Evolutionary conservation across 2,888 invertebrate genomes (phyloP), one percentile per base, ranked within the genome.

Genomic region (Baronia brevicornis): DNA sequence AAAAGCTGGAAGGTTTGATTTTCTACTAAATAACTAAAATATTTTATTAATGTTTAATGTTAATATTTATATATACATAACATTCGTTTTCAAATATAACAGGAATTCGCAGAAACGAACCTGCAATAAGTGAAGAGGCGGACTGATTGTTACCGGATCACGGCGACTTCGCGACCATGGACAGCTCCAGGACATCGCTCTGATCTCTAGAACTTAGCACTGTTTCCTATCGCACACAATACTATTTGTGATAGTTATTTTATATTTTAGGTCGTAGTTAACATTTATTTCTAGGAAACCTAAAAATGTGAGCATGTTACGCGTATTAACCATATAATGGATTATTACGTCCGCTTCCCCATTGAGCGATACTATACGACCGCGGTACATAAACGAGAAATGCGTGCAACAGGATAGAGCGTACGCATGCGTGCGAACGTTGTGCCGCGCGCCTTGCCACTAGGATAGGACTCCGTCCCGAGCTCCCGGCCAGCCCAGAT

Each of bases 131-230:
- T 70, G 67, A 31, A 71, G 54, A 36, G 77, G 70, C 36, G 64
- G 63, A 46, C 68, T 74, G 54, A 73, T 68, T 51, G 54, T 61
- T 19, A 61, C 56, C 43, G 70, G 63, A 32, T 61, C 61, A 58
- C 64, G 73, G 31, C 68, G 72, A 41, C 69, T 70, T 28, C 69
- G 70, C 39, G 82, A 79, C 82, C 84, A 84, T 51, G 79, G 79
- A 43, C 82, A 84, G 41, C 52, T 73, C 80, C 79, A 80, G 49
- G 80, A 75, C 82, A 80, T 80, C 24, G 36, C 52, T 32, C 27
- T 39, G 38, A 37, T 35, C 30, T 36, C 52, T 53, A 62, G 57
- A 56, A 37, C 39, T 59, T n/a, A 53, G 61, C 54, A 59, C 54
- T 52, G 54, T 37, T 52, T 54, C 51, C 53, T 41, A 43, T 24